phyloP scores from a whole-genome alignment of 2,113 vertebrate genomes.

The Struthio camelus region DNA sequence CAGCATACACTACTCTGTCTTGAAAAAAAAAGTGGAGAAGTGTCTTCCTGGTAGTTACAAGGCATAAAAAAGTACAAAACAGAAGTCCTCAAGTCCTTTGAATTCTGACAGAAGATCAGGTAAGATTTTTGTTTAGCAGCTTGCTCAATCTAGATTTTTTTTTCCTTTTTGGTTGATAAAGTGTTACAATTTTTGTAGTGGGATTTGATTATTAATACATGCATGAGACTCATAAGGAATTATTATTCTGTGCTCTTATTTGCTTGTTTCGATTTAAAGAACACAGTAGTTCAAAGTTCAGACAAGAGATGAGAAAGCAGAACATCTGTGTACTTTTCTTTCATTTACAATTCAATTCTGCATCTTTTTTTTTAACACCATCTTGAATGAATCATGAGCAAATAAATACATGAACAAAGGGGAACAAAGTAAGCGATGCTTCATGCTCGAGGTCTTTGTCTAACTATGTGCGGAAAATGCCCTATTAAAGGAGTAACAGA shows the following conservation, averaged over 20 bases:
- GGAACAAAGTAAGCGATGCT: neutral
- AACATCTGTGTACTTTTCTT: neutral
- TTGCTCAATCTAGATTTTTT: neutral
- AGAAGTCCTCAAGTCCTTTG: neutral
- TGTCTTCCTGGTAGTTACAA: neutral
- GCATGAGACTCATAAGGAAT: neutral
- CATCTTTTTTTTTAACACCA: neutral
- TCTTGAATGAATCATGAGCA: neutral
- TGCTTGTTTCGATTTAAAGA: neutral
- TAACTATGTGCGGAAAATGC: neutral
- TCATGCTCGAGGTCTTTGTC: neutral
- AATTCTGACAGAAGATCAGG: neutral
- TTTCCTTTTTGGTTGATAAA: neutral
- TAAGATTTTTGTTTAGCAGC: neutral
- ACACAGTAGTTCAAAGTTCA: neutral
- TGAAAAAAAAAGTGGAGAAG: neutral
- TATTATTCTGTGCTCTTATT: neutral
- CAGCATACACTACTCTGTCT: neutral
- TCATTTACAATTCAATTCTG: neutral
- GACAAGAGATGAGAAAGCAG: neutral
- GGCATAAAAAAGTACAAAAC: neutral
- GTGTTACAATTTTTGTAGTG: neutral
- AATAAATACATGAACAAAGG: neutral
- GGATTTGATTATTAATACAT: neutral
- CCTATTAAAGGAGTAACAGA: neutral